These are phyloP conservation scores for Corythoichthys haematopterus DNA, from an alignment of 2,113 vertebrate genomes.

Conservation along the genomic window DNA sequence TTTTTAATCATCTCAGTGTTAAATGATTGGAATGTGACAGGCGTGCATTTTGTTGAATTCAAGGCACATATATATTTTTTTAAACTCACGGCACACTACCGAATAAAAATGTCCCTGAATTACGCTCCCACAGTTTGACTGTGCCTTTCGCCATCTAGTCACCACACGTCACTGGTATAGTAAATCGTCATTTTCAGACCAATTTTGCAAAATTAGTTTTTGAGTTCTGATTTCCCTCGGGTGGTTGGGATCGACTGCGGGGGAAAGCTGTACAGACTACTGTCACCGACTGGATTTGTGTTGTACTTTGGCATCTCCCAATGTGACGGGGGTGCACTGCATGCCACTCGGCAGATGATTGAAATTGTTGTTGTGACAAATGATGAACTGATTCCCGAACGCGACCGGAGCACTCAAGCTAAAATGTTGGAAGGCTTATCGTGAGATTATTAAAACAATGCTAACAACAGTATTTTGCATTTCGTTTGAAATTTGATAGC, in stretches of 20 bases:
- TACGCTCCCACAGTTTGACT: background rate
- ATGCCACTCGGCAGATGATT: slow-evolving; percentile 24
- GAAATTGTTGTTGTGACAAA: slow-evolving; percentile 31
- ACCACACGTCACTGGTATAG: background rate
- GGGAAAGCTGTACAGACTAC: slow-evolving; percentile 41
- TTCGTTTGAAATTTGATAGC: slow-evolving; percentile 30
- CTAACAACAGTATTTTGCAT: slow-evolving; percentile 24
- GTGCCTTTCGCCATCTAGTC: background rate
- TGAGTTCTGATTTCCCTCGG: background rate
- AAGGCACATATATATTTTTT: background rate
- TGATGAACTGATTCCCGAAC: slow-evolving; percentile 13
- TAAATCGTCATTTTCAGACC: background rate
- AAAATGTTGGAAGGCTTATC: slow-evolving; percentile 27
- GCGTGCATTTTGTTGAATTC: background rate
- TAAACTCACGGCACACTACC: background rate
- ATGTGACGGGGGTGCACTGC: slow-evolving; percentile 24
- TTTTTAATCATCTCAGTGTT: slow-evolving; percentile 6
- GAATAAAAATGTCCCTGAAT: background rate
- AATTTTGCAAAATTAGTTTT: background rate
- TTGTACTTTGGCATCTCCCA: slow-evolving; percentile 27
- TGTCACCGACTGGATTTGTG: slow-evolving; percentile 29
- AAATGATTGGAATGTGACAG: slow-evolving; percentile 12
- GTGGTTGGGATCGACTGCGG: background rate
- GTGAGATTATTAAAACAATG: slow-evolving; percentile 2
- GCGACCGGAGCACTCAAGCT: slow-evolving; percentile 14